phyloP scores from a whole-genome alignment of 2,888 invertebrate species.

The Eubasilissa splendida region DNA sequence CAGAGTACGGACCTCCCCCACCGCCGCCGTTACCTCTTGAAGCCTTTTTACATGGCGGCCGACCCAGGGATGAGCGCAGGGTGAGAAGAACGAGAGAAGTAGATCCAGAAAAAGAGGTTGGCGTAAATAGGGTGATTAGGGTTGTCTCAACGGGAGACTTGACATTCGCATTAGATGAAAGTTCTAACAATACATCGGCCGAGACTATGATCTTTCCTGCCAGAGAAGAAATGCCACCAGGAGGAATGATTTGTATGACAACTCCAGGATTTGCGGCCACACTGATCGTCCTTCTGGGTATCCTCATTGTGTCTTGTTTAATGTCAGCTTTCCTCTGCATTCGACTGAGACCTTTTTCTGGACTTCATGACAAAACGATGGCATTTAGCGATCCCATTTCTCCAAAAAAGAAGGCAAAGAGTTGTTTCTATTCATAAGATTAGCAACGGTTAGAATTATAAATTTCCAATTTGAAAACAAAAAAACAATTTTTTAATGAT shows the following conservation, averaged over 20 bases:
- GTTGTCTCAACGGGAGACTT: conserved; percentile 94
- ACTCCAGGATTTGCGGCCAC: conserved; percentile 94
- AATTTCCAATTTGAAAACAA: not conserved
- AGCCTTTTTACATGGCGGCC: conserved; percentile 78
- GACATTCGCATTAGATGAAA: conserved; percentile 86
- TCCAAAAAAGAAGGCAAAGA: conserved; percentile 68
- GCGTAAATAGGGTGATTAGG: conserved; percentile 89
- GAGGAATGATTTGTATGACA: conserved; percentile 90
- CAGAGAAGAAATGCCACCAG: conserved; percentile 68
- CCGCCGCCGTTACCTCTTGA: conserved; percentile 75
- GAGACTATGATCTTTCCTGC: conserved; percentile 83
- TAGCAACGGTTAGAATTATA: conserved; percentile 8
- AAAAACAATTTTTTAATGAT: not conserved
- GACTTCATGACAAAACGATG: conserved; percentile 72
- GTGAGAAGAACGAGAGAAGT: conserved; percentile 78
- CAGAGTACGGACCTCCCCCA: conserved; percentile 82
- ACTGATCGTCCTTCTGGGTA: conserved; percentile 85
- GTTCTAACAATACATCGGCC: conserved; percentile 71
- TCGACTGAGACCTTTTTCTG: conserved; percentile 81
- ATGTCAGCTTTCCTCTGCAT: conserved; percentile 90
- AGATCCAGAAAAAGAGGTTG: conserved; percentile 86
- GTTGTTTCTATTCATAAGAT: conserved; percentile 80
- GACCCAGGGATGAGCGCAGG: conserved; percentile 82
- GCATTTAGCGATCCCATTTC: conserved; percentile 61
- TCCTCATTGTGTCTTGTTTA: conserved; percentile 87